Evolutionary conservation across 1,140 invertebrate species (phyloP), one percentile per base, ranked within the genome.

Genomic region (Bombus superbus): DNA sequence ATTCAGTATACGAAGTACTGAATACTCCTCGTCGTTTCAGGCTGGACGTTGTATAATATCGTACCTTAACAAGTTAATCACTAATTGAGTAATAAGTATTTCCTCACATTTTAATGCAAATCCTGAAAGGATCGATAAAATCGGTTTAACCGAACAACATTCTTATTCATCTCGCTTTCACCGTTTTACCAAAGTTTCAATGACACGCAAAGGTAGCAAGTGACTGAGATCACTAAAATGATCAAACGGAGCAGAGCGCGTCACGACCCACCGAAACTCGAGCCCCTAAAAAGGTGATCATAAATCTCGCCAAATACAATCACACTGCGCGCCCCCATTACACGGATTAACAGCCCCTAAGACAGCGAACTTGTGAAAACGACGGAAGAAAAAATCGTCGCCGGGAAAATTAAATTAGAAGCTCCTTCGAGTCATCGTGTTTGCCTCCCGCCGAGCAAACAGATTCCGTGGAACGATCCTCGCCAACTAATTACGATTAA

Each of bases 401-500:
- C 57, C 75, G 28, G 3, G 38, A 40, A 78, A 78, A 78, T 78
- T 64, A 78, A 78, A 78, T 78, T 62, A 78, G 38, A 32, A 40
- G 25, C 57, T 66, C 9, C 47, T 64, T 62, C 38, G 59, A 64
- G 75, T 64, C 75, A 40, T 77, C 57, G 44, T 6, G 71, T 62
- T 25, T 8, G 15, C 15, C 53, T n/a, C 35, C 57, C 1, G 18
- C 35, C 38, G 38, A 18, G 75, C 62, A 78, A 78, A 64, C 73
- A 42, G 62, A 68, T 40, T 53, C 72, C 35, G 3, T 25, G 44
- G 25, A 32, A 22, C 25, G 42, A 71, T 53, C 28, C 28, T 68
- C 35, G 53, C 25, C 64, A 18, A 11, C 44, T 83, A 64, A 75
- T 83, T 77, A 77, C 64, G 47, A 83, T 83, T 78, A 78, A 78